Base-by-base conservation (phyloP, 2,113 vertebrate genomes). In the Ranitomeya variabilis region DNA sequence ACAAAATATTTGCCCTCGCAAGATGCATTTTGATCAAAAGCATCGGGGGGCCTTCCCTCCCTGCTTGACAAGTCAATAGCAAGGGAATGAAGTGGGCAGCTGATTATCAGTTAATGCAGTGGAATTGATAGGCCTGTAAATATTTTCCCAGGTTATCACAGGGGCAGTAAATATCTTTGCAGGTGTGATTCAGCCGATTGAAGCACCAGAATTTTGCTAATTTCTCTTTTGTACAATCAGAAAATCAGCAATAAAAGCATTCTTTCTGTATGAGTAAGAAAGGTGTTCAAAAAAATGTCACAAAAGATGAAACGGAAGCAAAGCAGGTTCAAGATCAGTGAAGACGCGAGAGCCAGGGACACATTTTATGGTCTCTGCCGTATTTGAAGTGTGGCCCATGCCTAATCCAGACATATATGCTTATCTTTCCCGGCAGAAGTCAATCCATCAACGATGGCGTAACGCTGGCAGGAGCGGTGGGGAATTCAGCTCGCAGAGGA, bases 381-480 rank as follows among this genome's bases (percentile, higher is more conserved):
- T 80, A 91, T 89, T 79, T 90, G 76, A 88, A 90, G 80, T 90
- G 83, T 37, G 91, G 87, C 89, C 37, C 91, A 69, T 90, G 55
- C 66, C 26, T 81, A 89, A 89, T 89, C 78, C 59, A 89, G 55
- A 80, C 90, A 90, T 88, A 54, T 76, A 90, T 89, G 89, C 87
- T 91, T 93, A 93, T 93, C 92, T 91, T 18, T 85, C 64, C 89
- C 92, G 90, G 55, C 5, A 18, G 90, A 92, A 91, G 76, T 76
- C 51, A 91, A 91, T 93, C 90, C 92, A 92, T 91, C 37, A 87
- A 51, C 79, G 89, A 91, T 91, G 93, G 93, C 90, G 92, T 91
- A 90, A 91, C 89, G 78, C 85, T 91, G 57, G 83, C 80, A 89
- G 87, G 87, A 85, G 87, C 31, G 82, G 60, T 69, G 4, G 66